These are phyloP conservation scores for Champsocephalus gunnari DNA, from an alignment of 2,797 vertebrate genomes.

Conservation along the genomic window DNA sequence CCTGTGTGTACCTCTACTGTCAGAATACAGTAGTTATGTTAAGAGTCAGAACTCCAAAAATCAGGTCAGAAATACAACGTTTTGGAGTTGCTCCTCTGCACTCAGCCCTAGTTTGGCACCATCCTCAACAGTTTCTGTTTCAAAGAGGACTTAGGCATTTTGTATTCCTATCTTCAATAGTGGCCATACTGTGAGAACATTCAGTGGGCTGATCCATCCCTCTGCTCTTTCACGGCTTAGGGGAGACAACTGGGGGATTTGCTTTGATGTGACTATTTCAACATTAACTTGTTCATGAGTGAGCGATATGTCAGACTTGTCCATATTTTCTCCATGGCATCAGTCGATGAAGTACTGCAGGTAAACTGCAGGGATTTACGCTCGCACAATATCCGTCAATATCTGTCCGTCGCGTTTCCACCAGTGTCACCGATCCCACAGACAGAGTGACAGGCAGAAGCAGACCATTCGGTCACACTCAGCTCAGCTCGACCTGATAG, in stretches of 20 bases:
- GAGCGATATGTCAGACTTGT: conserved; percentile 45
- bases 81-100: conserved; percentile 15
- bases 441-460: conserved; percentile 34
- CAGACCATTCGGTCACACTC: conserved; percentile 22
- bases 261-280: conserved; percentile 55
- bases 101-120: conserved; percentile 12
- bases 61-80: conserved; percentile 14
- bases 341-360: conserved; percentile 29
- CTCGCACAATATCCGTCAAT: conserved; percentile 33
- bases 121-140: conserved; percentile 34
- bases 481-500: conserved; percentile 23
- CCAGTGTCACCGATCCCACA: conserved; percentile 15
- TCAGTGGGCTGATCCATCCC: conserved; percentile 59
- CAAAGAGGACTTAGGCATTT: conserved; percentile 44
- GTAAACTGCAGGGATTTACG: conserved; percentile 39
- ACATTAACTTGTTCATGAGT: conserved; percentile 56
- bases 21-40: background rate
- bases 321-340: conserved; percentile 20
- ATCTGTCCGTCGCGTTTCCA: conserved; percentile 38
- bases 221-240: conserved; percentile 58
- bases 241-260: conserved; percentile 62
- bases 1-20: background rate
- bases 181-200: conserved; percentile 40
- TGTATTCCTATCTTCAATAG: conserved; percentile 32
- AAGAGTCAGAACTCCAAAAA: background rate